These are phyloP conservation scores for Aphrophora alni DNA, from an alignment of 2,888 invertebrate species.

Conservation along the genomic window DNA sequence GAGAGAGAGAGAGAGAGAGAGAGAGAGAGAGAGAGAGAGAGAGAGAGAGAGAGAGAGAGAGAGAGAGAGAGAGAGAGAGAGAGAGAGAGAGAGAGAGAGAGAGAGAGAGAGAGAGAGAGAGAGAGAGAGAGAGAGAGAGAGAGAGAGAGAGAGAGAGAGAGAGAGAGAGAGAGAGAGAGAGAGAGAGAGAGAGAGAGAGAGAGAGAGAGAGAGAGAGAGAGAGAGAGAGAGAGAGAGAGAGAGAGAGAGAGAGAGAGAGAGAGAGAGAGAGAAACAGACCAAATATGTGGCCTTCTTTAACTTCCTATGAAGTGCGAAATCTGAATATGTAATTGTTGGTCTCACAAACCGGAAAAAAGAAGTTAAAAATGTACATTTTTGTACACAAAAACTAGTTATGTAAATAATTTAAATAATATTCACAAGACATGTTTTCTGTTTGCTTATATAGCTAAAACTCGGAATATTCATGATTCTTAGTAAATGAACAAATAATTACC, in stretches of 20 bases:
- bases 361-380: no score
- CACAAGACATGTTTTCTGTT: no score
- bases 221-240: conserved; percentile 20
- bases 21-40: conserved; percentile 20
- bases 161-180: conserved; percentile 19
- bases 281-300: no score
- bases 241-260: conserved; percentile 17
- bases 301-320: no score
- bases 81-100: conserved; percentile 20
- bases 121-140: conserved; percentile 15
- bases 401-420: no score
- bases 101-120: conserved; percentile 19
- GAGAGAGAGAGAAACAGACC: conserved; percentile 14
- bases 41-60: conserved; percentile 20
- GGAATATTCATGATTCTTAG: no score
- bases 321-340: no score
- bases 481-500: no score
- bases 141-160: conserved; percentile 19
- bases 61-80: conserved; percentile 17
- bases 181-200: conserved; percentile 17
- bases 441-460: no score
- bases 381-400: no score
- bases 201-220: conserved; percentile 20
- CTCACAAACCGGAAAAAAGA: no score
- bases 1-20: conserved; percentile 17